phyloP scores from a whole-genome alignment of 2,888 invertebrate species.

The Cryptocephalus moraei region DNA sequence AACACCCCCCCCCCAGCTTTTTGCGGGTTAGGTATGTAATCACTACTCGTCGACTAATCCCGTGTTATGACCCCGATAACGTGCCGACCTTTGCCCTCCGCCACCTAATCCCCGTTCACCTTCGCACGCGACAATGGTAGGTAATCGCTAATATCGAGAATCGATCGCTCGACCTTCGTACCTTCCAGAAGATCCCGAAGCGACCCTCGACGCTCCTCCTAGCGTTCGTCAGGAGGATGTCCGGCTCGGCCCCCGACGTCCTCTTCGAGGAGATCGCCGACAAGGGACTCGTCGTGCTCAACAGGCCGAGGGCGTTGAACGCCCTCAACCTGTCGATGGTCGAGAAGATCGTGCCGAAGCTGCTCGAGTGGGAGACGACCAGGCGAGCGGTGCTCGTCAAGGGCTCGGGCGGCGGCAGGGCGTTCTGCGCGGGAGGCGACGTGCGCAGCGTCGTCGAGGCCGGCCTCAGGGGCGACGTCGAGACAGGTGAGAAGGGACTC shows the following conservation, averaged over 20 bases:
- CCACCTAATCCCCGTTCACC: too few relatives aligned
- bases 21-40: too few relatives aligned
- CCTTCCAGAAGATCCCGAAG: too few relatives aligned
- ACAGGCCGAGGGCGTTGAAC: constrained; percentile 67
- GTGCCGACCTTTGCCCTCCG: too few relatives aligned
- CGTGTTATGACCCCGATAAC: too few relatives aligned
- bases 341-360: constrained; percentile 45
- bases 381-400: constrained; percentile 41
- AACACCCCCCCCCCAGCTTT: too few relatives aligned
- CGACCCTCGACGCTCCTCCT: too few relatives aligned
- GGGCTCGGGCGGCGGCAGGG: constrained; percentile 50
- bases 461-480: constrained; percentile 47
- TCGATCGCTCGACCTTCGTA: too few relatives aligned
- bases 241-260: constrained; percentile 28
- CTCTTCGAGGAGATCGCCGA: constrained; percentile 28
- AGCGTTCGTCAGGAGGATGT: constrained; percentile 20
- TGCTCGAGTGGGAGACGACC: constrained; percentile 51
- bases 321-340: constrained; percentile 70
- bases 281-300: constrained; percentile 58
- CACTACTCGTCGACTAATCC: too few relatives aligned
- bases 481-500: constrained; percentile 48
- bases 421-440: constrained; percentile 99
- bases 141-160: too few relatives aligned
- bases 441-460: constrained; percentile 66
- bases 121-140: too few relatives aligned